Evolutionary conservation across 2,888 invertebrate genomes (phyloP), one percentile per base, ranked within the genome.

Genomic region (Xanthia togata): DNA sequence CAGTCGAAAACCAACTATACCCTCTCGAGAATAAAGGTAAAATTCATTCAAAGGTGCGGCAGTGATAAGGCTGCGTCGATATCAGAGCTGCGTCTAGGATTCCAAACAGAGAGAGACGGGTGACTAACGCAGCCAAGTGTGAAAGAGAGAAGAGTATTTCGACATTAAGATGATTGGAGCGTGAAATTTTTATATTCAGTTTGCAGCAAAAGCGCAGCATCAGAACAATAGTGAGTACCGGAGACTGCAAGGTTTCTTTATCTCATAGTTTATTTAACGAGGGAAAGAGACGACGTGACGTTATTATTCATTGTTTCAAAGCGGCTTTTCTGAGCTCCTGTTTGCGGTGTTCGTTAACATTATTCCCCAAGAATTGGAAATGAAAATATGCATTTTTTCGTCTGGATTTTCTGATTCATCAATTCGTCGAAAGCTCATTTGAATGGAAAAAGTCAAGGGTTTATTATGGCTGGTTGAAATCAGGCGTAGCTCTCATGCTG

Each of bases 51-150:
- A 71, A 83, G 88, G 81, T 70, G 68, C 72, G 70, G 75, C 85
- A 92, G 90, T 96, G 96, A 96, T 96, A 96, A 96, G 95, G 92
- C 93, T 94, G 94, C 95, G 96, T 96, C 96, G 96, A 96, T 96
- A 96, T 95, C 96, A 96, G 92, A 93, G 93, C 95, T 94, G 93
- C 92, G 96, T 95, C 96, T 96, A 95, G 96, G 95, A 95, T 94
- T 91, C 92, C 91, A 88, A 92, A 91, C 87, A 86, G 93, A 95
- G 89, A 69, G 94, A 91, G 95, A 93, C 77, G 75, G 90, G 26
- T 79, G 69, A 85, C 79, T 74, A 67, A 76, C 77, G 70, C 35
- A 55, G 35, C 57, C 12, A 50, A 44, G 93, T 76, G 84, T 26
- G 90, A 94, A 83, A 86, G 91, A 85, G 95, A 95, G 60, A 76